Conservation (phyloP, 2,888 invertebrate species). For the Rhagium mordax region DNA sequence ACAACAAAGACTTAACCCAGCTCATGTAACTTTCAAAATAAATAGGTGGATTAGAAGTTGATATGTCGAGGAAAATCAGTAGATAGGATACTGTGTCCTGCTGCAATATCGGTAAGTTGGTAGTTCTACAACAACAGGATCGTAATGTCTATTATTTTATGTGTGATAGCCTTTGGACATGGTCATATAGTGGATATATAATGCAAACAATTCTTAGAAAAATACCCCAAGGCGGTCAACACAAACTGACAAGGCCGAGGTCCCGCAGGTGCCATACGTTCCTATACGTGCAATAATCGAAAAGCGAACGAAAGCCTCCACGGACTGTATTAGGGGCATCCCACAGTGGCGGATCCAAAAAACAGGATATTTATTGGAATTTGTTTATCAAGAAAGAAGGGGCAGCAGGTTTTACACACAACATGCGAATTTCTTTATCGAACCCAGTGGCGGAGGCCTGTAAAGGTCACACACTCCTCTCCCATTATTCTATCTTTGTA, state of each 20-base stretch:
- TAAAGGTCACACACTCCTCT: too few relatives aligned
- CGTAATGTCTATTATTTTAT: constrained; percentile 56
- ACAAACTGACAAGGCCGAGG: constrained; percentile 51
- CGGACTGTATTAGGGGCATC: constrained; percentile 46
- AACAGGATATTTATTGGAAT: background rate
- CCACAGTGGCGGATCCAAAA: background rate
- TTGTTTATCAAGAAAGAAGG: background rate
- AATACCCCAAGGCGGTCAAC: constrained; percentile 53
- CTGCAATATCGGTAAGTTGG: constrained; percentile 48
- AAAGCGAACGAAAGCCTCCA: constrained; percentile 51
- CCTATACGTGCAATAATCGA: constrained; percentile 59
- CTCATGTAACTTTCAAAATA: constrained; percentile 61
- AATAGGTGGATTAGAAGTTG: constrained; percentile 58
- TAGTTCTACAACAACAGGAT: constrained; percentile 49
- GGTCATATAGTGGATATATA: constrained; percentile 53
- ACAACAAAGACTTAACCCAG: constrained; percentile 54
- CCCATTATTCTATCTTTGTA: too few relatives aligned
- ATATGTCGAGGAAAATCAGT: constrained; percentile 52
- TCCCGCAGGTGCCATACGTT: constrained; percentile 56
- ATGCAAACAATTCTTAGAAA: constrained; percentile 58
- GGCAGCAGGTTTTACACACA: background rate
- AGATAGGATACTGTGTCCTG: constrained; percentile 51
- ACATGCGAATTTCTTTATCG: background rate
- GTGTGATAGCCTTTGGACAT: constrained; percentile 49
- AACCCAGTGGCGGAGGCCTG: background rate